Base-by-base conservation (phyloP, 1,140 invertebrate species). In the Hylaeus anthracinus region DNA sequence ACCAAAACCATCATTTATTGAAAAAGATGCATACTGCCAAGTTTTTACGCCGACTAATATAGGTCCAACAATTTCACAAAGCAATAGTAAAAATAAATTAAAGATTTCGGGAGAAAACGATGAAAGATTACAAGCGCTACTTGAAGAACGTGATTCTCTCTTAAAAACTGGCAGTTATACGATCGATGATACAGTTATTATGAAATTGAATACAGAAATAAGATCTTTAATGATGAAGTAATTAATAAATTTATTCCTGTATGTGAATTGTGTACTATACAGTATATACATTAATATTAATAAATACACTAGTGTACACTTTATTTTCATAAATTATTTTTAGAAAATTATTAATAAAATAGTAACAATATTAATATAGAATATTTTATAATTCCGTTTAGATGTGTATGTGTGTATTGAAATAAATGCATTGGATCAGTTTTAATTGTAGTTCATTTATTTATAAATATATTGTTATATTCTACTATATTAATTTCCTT, bases 121-220 rank as follows among this genome's bases (percentile, higher is more conserved):
- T 10, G 85, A 90, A 37, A 88, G 88, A 79, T 63, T 93, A 10
- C 71, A 86, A 39, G 87, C 82, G 26, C 39, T 94, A 3, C 90
- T 88, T 0, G 89, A 91, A 63, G 86, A 93, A 83, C 90, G 90
- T 48, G 86, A 93, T 43, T 76, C 84, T 10, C 86, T 94, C 8
- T 72, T 93, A 60, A 92, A 89, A 76, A 92, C 91, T 5, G 88
- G 90, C 73, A 92, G 90, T 79, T 92, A 93, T 41, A 92, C 83
- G 0, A 92, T 92, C 12, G 93, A 95, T 53, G 93, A 94, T 70
- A 75, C 84, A 51, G 72, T 92, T 56, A 92, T 92, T 67, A 75
- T 89, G 26, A 91, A 90, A 85, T 81, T 93, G 53, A 89, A 93
- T 45, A 82, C 82, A 15, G 88, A 93, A 79, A 93, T 94, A 78